Evolutionary conservation across 2,113 vertebrate genomes (phyloP).

Genomic region (Gadus macrocephalus): DNA sequence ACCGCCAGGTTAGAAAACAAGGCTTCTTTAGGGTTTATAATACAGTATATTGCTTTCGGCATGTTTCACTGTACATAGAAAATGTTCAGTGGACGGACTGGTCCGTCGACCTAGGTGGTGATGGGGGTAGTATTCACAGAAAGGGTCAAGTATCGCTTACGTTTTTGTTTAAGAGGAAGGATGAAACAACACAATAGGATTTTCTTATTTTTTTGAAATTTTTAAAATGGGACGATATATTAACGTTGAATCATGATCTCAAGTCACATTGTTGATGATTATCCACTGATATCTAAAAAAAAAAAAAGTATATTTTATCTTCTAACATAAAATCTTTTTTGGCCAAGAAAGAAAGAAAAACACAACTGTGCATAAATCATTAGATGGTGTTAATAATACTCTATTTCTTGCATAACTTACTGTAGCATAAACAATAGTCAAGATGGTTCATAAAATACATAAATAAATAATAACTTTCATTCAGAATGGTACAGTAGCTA

Average conservation of each 20-base stretch:
- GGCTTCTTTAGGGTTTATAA: conserved; percentile 52
- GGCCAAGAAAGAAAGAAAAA: conserved; percentile 43
- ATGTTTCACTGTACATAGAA: conserved; percentile 60
- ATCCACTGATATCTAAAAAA: conserved; percentile 12
- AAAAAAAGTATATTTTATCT: conserved; percentile 9
- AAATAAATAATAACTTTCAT: conserved; percentile 52
- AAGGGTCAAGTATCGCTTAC: background rate
- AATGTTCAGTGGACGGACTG: conserved; percentile 35
- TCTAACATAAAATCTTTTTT: conserved; percentile 30
- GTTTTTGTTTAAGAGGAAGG: too few species aligned
- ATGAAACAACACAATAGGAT: background rate
- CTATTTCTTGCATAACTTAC: conserved; percentile 44
- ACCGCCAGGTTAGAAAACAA: conserved; percentile 60
- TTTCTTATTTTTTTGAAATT: conserved; percentile 10
- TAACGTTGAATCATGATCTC: conserved; percentile 10
- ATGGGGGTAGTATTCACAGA: conserved; percentile 42
- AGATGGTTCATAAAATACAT: conserved; percentile 53
- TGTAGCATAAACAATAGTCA: conserved; percentile 44
- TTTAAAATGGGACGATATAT: conserved; percentile 6
- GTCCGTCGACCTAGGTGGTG: conserved; percentile 27
- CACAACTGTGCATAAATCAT: conserved; percentile 55
- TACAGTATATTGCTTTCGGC: conserved; percentile 66
- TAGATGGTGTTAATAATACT: conserved; percentile 51
- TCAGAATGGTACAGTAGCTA: conserved; percentile 12
- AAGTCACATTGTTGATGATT: conserved; percentile 25